Evolutionary conservation across 2,797 vertebrate genomes (phyloP).

Genomic region (Lepus townsendii): DNA sequence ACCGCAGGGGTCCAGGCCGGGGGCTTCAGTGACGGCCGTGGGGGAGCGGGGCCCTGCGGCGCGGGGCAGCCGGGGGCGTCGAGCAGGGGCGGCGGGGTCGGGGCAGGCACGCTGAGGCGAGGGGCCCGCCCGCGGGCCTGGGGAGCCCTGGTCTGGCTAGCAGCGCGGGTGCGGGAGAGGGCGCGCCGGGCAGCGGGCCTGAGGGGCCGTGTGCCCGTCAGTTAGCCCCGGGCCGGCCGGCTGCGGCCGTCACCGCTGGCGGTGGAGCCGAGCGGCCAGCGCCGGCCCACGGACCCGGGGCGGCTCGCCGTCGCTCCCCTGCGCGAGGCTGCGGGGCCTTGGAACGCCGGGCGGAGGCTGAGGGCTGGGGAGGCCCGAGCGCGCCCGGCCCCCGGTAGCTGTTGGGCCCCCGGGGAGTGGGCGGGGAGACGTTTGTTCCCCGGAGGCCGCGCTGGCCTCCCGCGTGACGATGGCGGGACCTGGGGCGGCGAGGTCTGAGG

Average conservation of each 20-base stretch:
- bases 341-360: neutral
- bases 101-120: neutral
- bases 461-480: neutral
- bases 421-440: neutral
- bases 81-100: neutral
- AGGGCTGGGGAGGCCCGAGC: neutral
- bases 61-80: neutral
- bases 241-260: neutral
- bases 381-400: neutral
- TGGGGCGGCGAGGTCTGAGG: neutral
- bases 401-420: no score
- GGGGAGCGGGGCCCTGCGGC: neutral
- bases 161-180: neutral
- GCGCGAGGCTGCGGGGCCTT: neutral
- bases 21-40: neutral
- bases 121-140: neutral
- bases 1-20: neutral
- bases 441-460: neutral
- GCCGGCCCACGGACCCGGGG: neutral
- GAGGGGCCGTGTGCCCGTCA: constrained; percentile 5
- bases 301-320: neutral
- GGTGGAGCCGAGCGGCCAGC: neutral
- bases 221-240: neutral
- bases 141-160: fast-evolving
- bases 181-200: neutral